Evolutionary conservation across 2,888 invertebrate species (phyloP).

Genomic region (Cecidostiba fungosa): DNA sequence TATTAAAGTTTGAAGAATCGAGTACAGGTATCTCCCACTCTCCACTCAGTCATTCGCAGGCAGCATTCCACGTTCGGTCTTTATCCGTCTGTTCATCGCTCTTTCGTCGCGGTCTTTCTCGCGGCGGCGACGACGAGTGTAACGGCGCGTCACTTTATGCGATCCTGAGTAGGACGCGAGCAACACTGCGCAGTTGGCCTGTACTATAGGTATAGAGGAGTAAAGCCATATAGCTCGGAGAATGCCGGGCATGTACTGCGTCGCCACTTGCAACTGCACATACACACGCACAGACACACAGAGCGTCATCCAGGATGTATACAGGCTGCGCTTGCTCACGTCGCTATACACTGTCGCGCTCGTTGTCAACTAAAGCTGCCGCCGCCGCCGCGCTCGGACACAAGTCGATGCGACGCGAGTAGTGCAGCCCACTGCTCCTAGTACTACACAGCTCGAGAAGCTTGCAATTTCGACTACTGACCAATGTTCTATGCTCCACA

Average conservation of each 20-base stretch:
- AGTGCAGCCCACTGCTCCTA: background rate
- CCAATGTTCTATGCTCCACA: slow-evolving; percentile 29
- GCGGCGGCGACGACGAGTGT: background rate
- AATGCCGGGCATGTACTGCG: slow-evolving; percentile 44
- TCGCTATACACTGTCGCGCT: background rate
- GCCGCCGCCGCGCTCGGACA: slow-evolving; percentile 24
- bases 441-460: slow-evolving; percentile 32
- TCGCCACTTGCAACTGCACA: background rate
- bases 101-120: slow-evolving; percentile 20
- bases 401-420: slow-evolving; percentile 29
- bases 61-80: background rate
- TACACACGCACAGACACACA: background rate
- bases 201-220: too few relatives aligned
- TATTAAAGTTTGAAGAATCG: too few relatives aligned
- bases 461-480: slow-evolving; percentile 46
- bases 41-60: background rate
- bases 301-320: background rate
- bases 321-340: background rate
- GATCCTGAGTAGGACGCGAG: background rate
- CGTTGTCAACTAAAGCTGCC: background rate
- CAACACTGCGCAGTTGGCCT: background rate
- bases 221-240: background rate
- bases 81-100: background rate
- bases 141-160: slow-evolving; percentile 46
- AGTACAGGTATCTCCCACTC: background rate